phyloP scores from a whole-genome alignment of 2,888 invertebrate species.

The Homarus gammarus region DNA sequence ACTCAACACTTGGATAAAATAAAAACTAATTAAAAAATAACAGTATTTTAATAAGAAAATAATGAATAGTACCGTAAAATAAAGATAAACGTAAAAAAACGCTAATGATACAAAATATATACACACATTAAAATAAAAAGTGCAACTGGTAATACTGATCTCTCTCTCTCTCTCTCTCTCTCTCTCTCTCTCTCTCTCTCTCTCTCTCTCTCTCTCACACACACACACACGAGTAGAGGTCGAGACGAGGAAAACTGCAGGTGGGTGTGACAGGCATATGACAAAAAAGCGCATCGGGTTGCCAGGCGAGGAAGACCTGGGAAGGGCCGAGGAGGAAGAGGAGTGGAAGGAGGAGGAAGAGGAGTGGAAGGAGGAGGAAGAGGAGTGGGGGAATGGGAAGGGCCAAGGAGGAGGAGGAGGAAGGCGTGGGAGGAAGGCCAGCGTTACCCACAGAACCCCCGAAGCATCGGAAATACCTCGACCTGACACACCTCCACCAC shows the following conservation, averaged over 20 bases:
- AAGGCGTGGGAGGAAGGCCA: neutral
- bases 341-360: neutral
- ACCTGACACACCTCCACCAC: neutral
- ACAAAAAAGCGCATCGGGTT: no score
- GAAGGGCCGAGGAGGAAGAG: neutral
- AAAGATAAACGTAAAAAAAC: no score
- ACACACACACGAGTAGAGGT: neutral
- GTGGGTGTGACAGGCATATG: neutral
- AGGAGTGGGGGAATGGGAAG: neutral
- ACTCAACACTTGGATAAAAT: no score
- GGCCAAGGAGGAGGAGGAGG: neutral
- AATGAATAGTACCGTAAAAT: no score
- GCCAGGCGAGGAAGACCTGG: neutral
- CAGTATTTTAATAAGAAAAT: no score
- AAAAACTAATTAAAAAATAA: no score
- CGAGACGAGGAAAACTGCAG: neutral
- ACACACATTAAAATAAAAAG: no score
- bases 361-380: no score
- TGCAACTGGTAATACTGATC: no score
- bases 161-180: neutral
- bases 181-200: neutral
- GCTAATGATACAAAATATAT: no score
- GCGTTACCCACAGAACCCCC: neutral
- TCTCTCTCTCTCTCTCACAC: neutral
- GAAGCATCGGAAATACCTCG: neutral